Evolutionary conservation across 2,888 invertebrate genomes (phyloP).

Genomic region (Aphodius sticticus): DNA sequence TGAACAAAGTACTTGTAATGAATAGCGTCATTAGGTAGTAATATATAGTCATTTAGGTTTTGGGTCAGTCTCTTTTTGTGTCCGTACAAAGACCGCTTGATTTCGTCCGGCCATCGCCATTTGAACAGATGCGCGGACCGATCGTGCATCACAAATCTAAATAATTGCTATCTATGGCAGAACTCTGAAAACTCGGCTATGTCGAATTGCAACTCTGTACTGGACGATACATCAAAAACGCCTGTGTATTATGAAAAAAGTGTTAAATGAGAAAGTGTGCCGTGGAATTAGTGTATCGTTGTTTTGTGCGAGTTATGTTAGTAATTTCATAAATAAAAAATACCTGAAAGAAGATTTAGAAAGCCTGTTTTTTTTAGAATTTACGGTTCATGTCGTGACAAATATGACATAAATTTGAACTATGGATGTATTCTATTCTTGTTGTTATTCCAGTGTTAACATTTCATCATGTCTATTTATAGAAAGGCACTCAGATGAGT

Average conservation of each 20-base stretch:
- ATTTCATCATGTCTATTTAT: not conserved
- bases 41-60: conserved; percentile 4
- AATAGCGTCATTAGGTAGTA: not conserved
- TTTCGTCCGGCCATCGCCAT: not conserved
- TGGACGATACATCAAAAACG: too few species aligned
- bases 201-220: not conserved
- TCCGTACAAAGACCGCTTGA: not conserved
- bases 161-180: not conserved
- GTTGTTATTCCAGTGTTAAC: not conserved
- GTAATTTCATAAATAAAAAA: too few species aligned
- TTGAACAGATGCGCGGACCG: not conserved
- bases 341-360: not conserved
- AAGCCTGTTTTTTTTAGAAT: not conserved
- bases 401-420: not conserved
- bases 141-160: not conserved
- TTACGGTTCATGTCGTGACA: not conserved
- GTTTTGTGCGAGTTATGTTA: too few species aligned
- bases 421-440: not conserved
- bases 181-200: not conserved
- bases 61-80: not conserved
- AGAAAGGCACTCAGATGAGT: not conserved
- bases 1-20: not conserved
- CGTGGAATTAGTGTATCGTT: not conserved
- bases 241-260: not conserved
- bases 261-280: not conserved